Percentiles rank a stretch among this genome's conserved stretches.
Conservation (phyloP, 2,888 invertebrate species). For the Vandiemenella viatica region DNA sequence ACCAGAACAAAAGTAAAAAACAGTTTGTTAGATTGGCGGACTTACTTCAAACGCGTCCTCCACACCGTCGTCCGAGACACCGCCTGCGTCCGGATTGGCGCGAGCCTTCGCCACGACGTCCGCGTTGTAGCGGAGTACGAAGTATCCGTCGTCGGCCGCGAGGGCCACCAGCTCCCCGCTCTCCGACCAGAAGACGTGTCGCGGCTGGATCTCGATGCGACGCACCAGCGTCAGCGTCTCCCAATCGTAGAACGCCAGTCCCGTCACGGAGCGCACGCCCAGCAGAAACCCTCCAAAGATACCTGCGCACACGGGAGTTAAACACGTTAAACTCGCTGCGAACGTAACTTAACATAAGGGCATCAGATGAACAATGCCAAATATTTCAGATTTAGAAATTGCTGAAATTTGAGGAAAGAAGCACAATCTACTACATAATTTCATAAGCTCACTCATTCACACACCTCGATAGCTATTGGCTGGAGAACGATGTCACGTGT, state of each 20-base stretch:
- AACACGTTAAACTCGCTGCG: too few relatives aligned
- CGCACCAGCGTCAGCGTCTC: constrained; percentile 81
- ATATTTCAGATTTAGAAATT: background rate
- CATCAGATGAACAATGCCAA: too few relatives aligned
- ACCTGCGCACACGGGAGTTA: constrained; percentile 38
- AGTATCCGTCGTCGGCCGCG: constrained; percentile 91
- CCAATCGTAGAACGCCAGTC: constrained; percentile 95
- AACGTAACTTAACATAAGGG: too few relatives aligned
- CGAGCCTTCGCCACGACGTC: constrained; percentile 44
- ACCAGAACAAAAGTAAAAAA: too few relatives aligned
- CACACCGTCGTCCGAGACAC: constrained; percentile 76
- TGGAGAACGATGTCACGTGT: too few relatives aligned
- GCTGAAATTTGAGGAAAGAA: too few relatives aligned
- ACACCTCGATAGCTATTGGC: too few relatives aligned
- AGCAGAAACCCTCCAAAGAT: constrained; percentile 84
- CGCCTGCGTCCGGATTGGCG: constrained; percentile 60
- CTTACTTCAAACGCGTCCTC: constrained; percentile 90
- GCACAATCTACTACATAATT: too few relatives aligned
- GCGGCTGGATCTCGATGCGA: constrained; percentile 91
- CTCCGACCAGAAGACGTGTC: constrained; percentile 93
- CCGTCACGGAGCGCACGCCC: constrained; percentile 82
- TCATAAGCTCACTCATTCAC: too few relatives aligned
- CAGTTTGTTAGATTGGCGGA: too few relatives aligned
- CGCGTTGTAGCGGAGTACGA: constrained; percentile 75
- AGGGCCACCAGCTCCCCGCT: constrained; percentile 84